Base-by-base conservation (phyloP, 2,113 vertebrate genomes). In the Mirounga angustirostris region DNA sequence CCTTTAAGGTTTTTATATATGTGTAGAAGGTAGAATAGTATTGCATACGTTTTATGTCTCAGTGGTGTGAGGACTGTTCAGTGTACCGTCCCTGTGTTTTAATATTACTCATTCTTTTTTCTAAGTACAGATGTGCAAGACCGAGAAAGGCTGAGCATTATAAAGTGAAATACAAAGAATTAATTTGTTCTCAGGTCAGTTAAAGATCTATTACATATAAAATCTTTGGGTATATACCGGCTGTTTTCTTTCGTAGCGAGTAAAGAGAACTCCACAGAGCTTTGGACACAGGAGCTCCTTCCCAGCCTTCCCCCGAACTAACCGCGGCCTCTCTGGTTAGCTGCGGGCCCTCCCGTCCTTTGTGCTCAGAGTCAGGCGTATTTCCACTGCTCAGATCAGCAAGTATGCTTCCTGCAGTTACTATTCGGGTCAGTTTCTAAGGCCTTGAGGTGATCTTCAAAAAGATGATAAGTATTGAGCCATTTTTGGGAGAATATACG, bases 91-190 rank as follows among this genome's bases (percentile, higher is more conserved):
- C 26, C 67, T 92, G 85, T 33, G 78, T 97, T 59, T 96, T 86
- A 46, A 14, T 93, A 92, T 94, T 88, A 94, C 67, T 98, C 89
- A 96, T 78, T 86, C 63, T 56, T 85, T 76, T 92, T 95, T 93
- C 82, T 97, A 14, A 67, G 46, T 67, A 26, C 30, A 15, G 33
- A 26, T 87, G 80, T 88, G 58, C 40, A 89, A 79, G 69, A 88
- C 56, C 65, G 80, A 73, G 80, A 93, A 79, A 59, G 58, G 26
- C 91, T 50, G 89, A 90, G 21, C 22, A 10, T 63, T 50, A n/a
- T 78, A 74, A 86, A 95, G 50, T 40, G n/a, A 81, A 90, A 84
- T 74, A 36, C 2, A 80, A 83, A 91, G 81, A 80, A 67, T 26
- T 4, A 33, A 22, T 73, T 33, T 73, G 46, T 93, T 80, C n/a